These are phyloP conservation scores for Clitarchus hookeri DNA, from an alignment of 2,888 invertebrate species.

Conservation along the genomic window DNA sequence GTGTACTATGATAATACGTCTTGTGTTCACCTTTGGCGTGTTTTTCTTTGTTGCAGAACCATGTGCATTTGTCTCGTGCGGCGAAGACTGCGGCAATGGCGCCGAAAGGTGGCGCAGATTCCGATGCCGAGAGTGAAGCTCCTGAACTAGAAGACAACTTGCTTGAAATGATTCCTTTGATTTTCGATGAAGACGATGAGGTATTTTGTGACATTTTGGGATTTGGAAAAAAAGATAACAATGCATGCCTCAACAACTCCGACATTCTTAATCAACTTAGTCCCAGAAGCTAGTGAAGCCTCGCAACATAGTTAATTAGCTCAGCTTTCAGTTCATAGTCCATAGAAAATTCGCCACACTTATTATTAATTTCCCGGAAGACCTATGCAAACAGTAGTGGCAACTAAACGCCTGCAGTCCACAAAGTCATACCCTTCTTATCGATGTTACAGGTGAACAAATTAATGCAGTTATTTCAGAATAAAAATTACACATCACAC, in stretches of 20 bases:
- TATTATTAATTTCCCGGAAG: not conserved
- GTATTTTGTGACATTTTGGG: not conserved
- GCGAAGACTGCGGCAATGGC: not conserved
- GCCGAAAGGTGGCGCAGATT: not conserved
- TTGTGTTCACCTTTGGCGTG: too few relatives aligned
- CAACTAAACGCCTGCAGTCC: not conserved
- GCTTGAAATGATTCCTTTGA: not conserved
- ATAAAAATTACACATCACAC: too few relatives aligned
- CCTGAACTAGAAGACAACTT: not conserved
- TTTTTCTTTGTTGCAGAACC: not conserved
- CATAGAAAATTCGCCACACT: not conserved
- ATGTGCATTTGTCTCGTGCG: not conserved
- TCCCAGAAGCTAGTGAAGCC: not conserved
- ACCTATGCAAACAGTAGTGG: not conserved
- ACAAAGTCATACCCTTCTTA: not conserved
- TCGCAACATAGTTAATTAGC: not conserved
- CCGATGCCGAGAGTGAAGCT: not conserved
- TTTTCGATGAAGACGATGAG: not conserved
- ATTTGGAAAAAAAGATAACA: not conserved
- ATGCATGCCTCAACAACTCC: not conserved
- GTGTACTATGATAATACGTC: too few relatives aligned
- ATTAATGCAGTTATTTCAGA: too few relatives aligned
- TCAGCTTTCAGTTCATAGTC: not conserved
- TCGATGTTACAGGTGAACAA: too few relatives aligned
- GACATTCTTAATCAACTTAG: not conserved